Base-by-base conservation (phyloP, 2,888 invertebrate species). In the Opisthograptis luteolata region DNA sequence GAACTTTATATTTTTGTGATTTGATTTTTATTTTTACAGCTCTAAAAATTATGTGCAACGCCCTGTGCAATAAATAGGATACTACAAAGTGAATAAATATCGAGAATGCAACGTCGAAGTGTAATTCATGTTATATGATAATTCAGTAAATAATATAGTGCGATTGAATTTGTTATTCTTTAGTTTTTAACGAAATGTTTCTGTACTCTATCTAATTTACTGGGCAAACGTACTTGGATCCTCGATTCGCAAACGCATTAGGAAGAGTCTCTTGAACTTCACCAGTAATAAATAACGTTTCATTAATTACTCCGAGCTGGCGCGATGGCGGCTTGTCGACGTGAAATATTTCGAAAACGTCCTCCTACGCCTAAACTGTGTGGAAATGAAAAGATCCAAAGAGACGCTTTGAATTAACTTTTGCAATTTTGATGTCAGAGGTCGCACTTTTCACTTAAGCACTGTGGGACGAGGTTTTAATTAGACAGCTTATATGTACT, bases 321-420 rank as follows among this genome's bases (percentile, higher is more conserved):
- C 64, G 49, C 60, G 64, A 64, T 54, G 49, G 62, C 66, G 57
- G 64, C 64, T 46, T 57, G 65, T 62, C 67, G 69, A 71, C 68
- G 68, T 75, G 68, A 73, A 76, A 74, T 76, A 79, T 77, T 78
- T 73, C 73, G 73, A 73, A 76, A 76, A 73, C 72, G 67, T 75
- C 79, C 73, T 67, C 76, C 77, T 71, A 76, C 77, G 66, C 66
- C 60, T 68, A 67, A 74, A 73, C 72, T 73, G 68, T 66, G 66
- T 71, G 71, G 70, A 73, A 76, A 76, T 72, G 66, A 66, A 10
- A 59, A 58, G 44, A 49, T 57, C 49, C 64, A 62, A 71, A 68
- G 63, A 66, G 60, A 59, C 42, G 37, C 55, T 60, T 50, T 57
- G 60, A 70, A 74, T 68, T 65, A 73, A 70, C 68, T 64, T 53